Conservation (phyloP, 2,113 vertebrate genomes). For the Marmota flaviventris region DNA sequence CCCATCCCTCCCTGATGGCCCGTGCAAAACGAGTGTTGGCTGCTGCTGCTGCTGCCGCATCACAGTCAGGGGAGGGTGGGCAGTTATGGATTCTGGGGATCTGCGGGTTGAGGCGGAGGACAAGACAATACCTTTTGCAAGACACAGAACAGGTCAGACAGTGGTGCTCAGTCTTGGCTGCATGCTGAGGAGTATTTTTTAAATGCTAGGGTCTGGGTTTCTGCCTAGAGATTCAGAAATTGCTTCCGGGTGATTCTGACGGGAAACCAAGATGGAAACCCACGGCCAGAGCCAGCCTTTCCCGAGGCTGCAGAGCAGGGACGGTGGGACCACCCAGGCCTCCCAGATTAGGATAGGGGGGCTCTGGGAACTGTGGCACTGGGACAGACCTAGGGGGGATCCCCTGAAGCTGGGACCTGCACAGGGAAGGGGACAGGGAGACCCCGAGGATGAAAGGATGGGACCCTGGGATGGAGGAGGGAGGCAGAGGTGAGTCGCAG, state of each 20-base stretch:
- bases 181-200: too few relatives aligned
- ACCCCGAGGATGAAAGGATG: not conserved
- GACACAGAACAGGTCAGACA: too few relatives aligned
- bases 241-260: not conserved
- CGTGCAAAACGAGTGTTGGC: not conserved
- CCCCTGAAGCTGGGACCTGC: not conserved
- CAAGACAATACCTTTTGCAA: not conserved
- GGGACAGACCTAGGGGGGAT: not conserved
- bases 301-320: fast-evolving
- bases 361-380: not conserved
- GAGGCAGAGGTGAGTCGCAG: not conserved
- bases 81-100: not conserved
- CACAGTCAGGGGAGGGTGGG: not conserved
- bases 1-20: not conserved
- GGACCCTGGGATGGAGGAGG: not conserved
- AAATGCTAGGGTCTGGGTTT: not conserved
- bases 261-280: not conserved
- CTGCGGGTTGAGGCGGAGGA: not conserved
- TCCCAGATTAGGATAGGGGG: not conserved
- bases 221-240: not conserved
- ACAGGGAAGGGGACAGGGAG: not conserved
- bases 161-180: not conserved
- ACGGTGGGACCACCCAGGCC: not conserved
- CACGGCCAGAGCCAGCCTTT: not conserved
- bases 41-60: not conserved